Evolutionary conservation across 2,797 vertebrate genomes (phyloP).

Genomic region (Anableps anableps): DNA sequence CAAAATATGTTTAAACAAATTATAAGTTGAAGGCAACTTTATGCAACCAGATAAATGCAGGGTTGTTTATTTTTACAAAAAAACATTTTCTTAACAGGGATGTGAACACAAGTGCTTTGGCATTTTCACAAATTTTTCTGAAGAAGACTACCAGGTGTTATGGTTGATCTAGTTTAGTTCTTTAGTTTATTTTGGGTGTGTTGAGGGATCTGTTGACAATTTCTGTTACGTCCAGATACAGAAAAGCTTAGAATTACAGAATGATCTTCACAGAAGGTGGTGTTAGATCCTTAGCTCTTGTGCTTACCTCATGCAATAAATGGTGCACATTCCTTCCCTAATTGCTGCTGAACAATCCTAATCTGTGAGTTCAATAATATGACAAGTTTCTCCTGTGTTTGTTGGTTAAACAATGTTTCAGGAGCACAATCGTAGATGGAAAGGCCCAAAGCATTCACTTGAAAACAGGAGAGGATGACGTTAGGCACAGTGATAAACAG

Average conservation of each 20-base stretch:
- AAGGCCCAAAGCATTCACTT: conserved; percentile 40
- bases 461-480: conserved; percentile 35
- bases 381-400: conserved; percentile 42
- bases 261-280: conserved; percentile 53
- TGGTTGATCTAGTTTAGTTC: not conserved
- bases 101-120: not conserved
- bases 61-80: not conserved
- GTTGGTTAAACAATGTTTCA: not conserved
- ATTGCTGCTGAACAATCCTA: conserved; percentile 22
- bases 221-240: not conserved
- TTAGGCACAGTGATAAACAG: conserved; percentile 23
- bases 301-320: conserved; percentile 59
- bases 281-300: conserved; percentile 57
- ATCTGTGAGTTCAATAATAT: conserved; percentile 1
- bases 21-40: not conserved
- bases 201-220: not conserved
- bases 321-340: conserved; percentile 41
- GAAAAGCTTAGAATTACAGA: not conserved
- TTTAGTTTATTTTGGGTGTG: not conserved
- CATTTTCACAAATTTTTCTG: not conserved
- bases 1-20: not conserved
- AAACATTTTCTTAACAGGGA: not conserved
- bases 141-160: not conserved
- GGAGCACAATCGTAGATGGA: conserved; percentile 8
- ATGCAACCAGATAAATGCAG: not conserved